Conservation (phyloP, 2,797 vertebrate species). For the Iguana delicatissima region DNA sequence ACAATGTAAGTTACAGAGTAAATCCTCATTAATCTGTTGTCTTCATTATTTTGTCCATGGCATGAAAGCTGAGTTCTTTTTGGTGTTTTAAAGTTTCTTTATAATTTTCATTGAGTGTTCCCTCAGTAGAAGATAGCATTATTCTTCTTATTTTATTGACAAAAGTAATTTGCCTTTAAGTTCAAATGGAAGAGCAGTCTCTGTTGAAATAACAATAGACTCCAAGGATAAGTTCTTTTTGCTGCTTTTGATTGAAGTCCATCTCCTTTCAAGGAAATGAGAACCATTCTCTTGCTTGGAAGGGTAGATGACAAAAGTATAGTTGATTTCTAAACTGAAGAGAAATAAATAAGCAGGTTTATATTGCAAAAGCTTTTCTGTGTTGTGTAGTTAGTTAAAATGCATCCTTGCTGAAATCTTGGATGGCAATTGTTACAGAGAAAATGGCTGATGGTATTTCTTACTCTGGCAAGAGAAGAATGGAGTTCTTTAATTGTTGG, state of each 20-base stretch:
- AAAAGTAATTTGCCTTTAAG: constrained; percentile 6
- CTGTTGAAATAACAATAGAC: neutral
- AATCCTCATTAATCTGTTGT: constrained; percentile 25
- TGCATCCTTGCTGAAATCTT: neutral
- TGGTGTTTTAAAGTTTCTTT: constrained; percentile 35
- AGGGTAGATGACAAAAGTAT: neutral
- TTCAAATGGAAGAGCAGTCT: constrained; percentile 28
- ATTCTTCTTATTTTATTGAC: constrained; percentile 18
- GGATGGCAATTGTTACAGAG: neutral
- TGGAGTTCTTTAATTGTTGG: neutral
- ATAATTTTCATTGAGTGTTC: constrained; percentile 42
- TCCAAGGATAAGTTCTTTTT: constrained; percentile 17
- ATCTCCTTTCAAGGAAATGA: constrained; percentile 44
- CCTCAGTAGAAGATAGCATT: neutral
- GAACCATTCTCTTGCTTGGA: constrained; percentile 11
- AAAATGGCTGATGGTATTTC: neutral
- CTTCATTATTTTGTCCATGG: constrained; percentile 35
- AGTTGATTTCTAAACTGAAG: neutral
- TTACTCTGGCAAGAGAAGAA: neutral
- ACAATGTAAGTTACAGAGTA: constrained; percentile 21
- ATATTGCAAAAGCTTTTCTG: neutral
- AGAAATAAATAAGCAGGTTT: neutral
- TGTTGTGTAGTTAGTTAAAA: neutral
- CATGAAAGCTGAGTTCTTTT: constrained; percentile 39
- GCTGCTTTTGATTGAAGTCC: neutral